Evolutionary conservation across 1,140 invertebrate genomes (phyloP), one percentile per base, ranked within the genome.

Genomic region (Colletes gigas): DNA sequence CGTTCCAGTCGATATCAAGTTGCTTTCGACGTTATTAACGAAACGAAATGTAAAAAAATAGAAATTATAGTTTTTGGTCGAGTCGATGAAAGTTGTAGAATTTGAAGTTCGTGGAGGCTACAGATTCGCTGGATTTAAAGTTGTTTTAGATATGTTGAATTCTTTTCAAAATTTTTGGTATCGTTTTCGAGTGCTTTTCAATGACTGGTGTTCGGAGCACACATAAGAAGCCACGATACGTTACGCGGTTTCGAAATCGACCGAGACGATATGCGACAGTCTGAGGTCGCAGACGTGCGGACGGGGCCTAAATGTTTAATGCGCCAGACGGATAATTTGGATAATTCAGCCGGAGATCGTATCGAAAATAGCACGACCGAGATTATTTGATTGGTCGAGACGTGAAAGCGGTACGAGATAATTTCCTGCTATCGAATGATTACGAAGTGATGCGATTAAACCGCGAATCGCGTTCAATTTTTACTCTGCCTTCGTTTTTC

Each of bases 301-400:
- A 89, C 77, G 80, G 73, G 50, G 80, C 59, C 79, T 91, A 89
- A 90, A 91, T 91, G 82, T 83, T 88, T 91, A 88, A 91, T 89
- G 83, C 78, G 82, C 84, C 87, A 89, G 89, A 90, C 89, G 81
- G 84, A 88, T 90, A 88, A 91, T 91, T 90, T 71, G 74, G 88
- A 88, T 90, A 83, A 90, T 90, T 90, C 81, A 81, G 85, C 78
- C 87, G 79, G 81, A 85, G 85, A 90, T 88, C 83, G 76, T 73
- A 81, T 90, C 88, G 81, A 90, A 86, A 90, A 89, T 90, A 90
- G 88, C 86, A 66, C 84, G 82, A 75, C 74, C 83, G 82, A 82
- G 84, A 87, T 87, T 84, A 87, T 81, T 87, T 81, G 69, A 83
- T 85, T 78, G 62, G 69, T 55, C 57, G 71, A 82, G 62, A 71